Base-by-base conservation (phyloP, 1,140 invertebrate species). In the Drosophila sechellia region DNA sequence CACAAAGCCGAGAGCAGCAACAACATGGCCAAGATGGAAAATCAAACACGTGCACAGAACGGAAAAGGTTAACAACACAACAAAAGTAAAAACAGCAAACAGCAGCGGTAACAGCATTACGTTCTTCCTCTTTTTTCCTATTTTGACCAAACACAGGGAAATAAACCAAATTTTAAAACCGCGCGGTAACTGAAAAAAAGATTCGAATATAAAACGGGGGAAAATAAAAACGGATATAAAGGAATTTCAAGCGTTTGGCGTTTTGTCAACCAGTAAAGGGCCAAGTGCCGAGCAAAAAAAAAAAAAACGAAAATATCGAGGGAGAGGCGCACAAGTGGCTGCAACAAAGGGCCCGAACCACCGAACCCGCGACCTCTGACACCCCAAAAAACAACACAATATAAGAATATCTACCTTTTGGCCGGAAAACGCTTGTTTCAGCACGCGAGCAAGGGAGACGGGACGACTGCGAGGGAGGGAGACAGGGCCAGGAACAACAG, bases 191-290 rank as follows among this genome's bases (percentile, higher is more conserved):
- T 60, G 43, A 35, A 52, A 49, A 48, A 27, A 53, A 77, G 53
- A 73, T 61, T 48, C 63, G 61, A 48, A 50, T 58, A 76, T 49
- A 80, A 56, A 64, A 50, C 45, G n/a, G n/a, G 20, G 42, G 40
- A 58, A 58, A 61, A 65, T 46, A 63, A 71, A 45, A 42, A 65
- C 66, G 39, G 34, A 71, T 57, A 54, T 45, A 61, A 80, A 70
- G 27, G 40, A 83, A 77, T 86, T 86, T 81, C 50, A 87, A 69
- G 78, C 78, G 83, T 61, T 71, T 63, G 65, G 76, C 74, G 66
- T 87, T 87, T 86, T 81, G 81, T 86, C 81, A 86, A 86, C 78
- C 83, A 81, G 69, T 75, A 81, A 84, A 87, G 75, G 79, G 79
- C 65, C 74, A 81, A 81, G 64, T 64, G 81, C 75, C 64, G 73